These are phyloP conservation scores for Gila orcuttii DNA, from an alignment of 2,113 vertebrate species.

Conservation along the genomic window DNA sequence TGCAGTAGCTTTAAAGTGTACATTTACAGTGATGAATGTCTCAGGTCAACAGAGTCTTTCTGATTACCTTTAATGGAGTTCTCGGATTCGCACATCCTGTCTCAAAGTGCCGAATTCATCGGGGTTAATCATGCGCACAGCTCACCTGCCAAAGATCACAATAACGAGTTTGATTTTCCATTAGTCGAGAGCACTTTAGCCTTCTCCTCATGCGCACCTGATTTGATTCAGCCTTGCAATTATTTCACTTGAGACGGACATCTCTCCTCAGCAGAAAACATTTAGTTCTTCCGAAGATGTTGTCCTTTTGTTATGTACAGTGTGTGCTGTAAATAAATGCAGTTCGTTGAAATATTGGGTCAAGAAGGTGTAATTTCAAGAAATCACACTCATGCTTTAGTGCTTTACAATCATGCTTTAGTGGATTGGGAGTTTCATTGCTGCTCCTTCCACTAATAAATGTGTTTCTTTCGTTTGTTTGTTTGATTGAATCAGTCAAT, in stretches of 20 bases:
- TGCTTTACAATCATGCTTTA: not conserved
- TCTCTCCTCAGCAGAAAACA: conserved; percentile 48
- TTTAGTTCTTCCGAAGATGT: conserved; percentile 7
- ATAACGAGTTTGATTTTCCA: conserved; percentile 55
- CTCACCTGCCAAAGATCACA: conserved; percentile 40
- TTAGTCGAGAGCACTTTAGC: conserved; percentile 50
- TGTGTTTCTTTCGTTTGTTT: not conserved
- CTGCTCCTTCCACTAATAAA: not conserved
- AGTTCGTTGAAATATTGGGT: not conserved
- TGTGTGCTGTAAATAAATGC: not conserved
- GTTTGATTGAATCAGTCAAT: not conserved
- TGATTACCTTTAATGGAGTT: conserved; percentile 46
- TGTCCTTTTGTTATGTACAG: not conserved
- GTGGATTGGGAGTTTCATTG: not conserved
- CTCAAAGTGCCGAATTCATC: conserved; percentile 10
- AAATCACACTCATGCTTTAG: not conserved
- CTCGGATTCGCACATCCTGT: conserved; percentile 39
- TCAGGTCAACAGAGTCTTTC: conserved; percentile 32
- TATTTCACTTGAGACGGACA: conserved; percentile 42
- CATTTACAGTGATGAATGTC: not conserved
- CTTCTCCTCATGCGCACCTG: conserved; percentile 7
- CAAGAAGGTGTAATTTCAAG: not conserved
- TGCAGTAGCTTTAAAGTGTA: not conserved
- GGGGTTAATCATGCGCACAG: conserved; percentile 36
- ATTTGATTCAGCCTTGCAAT: conserved; percentile 45